These are phyloP conservation scores for Amiota communis DNA, from an alignment of 2,888 invertebrate genomes.

Conservation along the genomic window DNA sequence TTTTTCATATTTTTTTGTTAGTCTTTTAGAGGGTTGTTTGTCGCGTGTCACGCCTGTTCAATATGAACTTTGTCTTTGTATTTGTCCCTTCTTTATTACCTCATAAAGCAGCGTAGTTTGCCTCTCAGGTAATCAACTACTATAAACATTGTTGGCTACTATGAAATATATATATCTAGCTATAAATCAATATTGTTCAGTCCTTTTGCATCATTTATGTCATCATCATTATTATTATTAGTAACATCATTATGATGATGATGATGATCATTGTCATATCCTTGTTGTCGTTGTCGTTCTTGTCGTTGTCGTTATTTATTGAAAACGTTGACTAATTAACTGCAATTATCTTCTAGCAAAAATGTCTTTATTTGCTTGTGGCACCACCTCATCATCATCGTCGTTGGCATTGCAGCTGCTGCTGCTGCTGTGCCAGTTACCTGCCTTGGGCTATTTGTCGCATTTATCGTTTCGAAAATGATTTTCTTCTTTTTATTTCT, in stretches of 20 bases:
- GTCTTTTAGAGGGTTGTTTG: constrained; percentile 38
- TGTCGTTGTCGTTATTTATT: constrained; percentile 45
- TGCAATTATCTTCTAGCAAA: constrained; percentile 54
- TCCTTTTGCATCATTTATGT: constrained; percentile 47
- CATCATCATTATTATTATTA: too few species aligned
- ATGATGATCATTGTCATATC: background rate
- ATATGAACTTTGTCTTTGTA: constrained; percentile 40
- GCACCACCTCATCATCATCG: background rate
- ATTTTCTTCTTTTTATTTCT: background rate
- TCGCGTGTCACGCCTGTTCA: constrained; percentile 48
- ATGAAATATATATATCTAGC: background rate
- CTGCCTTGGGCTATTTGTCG: constrained; percentile 27
- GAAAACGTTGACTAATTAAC: constrained; percentile 53
- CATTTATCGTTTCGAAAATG: constrained; percentile 24
- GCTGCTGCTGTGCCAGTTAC: constrained; percentile 25
- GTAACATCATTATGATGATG: too few species aligned
- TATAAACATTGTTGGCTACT: background rate
- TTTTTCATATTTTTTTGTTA: background rate
- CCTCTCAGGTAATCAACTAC: too few species aligned
- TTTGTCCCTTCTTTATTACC: too few species aligned
- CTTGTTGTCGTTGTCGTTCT: constrained; percentile 13
- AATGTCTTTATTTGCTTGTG: constrained; percentile 46
- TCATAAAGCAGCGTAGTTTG: background rate
- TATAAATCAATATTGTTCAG: constrained; percentile 45
- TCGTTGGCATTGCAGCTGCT: background rate